Evolutionary conservation across 2,797 vertebrate species (phyloP).

Genomic region (Ispidina picta): DNA sequence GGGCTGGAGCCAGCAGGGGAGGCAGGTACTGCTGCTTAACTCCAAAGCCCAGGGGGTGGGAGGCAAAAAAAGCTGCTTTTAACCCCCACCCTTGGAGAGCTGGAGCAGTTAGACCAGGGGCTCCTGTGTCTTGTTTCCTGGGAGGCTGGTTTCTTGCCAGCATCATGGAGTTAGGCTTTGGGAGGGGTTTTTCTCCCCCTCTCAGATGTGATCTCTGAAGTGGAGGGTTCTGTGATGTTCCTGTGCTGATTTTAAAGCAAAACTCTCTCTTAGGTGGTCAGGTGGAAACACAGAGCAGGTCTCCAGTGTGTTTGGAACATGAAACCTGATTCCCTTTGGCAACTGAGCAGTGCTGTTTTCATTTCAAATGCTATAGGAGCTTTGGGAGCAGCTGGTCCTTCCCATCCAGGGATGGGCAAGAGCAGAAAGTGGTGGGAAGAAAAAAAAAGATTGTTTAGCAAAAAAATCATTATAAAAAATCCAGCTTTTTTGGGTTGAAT

Average conservation of each 20-base stretch:
- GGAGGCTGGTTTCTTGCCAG: neutral
- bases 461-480: neutral
- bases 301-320: neutral
- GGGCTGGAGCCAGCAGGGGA: accelerated
- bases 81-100: neutral
- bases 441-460: neutral
- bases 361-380: accelerated
- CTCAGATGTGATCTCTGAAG: neutral
- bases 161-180: accelerated
- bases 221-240: accelerated
- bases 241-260: neutral
- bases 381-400: neutral
- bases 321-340: neutral
- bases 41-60: neutral
- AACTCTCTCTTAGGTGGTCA: accelerated
- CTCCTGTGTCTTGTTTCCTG: neutral
- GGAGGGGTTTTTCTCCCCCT: neutral
- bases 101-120: neutral
- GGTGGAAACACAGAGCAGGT: accelerated
- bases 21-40: neutral
- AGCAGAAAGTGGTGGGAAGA: neutral
- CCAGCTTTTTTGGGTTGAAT: neutral
- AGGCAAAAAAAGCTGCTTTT: neutral
- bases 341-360: accelerated
- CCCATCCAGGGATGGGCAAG: accelerated